These are phyloP conservation scores for Tribolium madens DNA, from an alignment of 1,140 invertebrate genomes.

Conservation along the genomic window DNA sequence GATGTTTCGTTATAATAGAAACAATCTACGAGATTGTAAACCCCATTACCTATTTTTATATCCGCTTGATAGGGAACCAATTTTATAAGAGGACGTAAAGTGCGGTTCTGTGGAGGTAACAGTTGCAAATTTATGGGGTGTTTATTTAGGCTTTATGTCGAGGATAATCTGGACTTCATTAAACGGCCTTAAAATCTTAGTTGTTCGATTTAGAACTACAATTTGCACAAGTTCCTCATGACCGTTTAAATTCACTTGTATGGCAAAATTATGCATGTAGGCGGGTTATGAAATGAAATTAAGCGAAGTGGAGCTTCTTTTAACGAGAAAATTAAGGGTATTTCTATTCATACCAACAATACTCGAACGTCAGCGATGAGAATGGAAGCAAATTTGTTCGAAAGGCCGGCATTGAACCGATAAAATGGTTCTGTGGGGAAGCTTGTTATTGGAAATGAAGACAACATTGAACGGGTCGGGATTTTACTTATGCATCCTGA, in stretches of 20 bases:
- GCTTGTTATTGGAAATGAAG: constrained; percentile 6
- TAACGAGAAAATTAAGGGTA: constrained; percentile 5
- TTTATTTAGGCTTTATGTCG: constrained; percentile 34
- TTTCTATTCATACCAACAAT: neutral
- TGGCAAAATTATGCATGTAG: neutral
- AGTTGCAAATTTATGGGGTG: constrained; percentile 33
- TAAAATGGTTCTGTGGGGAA: neutral
- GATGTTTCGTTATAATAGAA: constrained; percentile 3
- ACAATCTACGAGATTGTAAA: neutral
- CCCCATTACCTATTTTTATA: constrained; percentile 22
- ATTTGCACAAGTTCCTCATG: neutral
- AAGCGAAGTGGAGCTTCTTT: constrained; percentile 1
- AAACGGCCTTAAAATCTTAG: constrained; percentile 33
- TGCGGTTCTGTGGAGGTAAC: constrained; percentile 23
- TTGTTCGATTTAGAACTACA: constrained; percentile 14
- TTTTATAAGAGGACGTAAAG: constrained; percentile 1
- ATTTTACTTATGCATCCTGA: constrained; percentile 28
- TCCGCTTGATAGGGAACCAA: neutral
- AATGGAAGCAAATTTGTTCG: neutral
- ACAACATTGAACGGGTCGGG: neutral
- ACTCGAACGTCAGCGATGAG: neutral
- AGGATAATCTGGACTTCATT: constrained; percentile 36
- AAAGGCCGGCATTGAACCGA: neutral
- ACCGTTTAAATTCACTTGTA: neutral
- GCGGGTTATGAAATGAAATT: constrained; percentile 33